phyloP scores from a whole-genome alignment of 2,113 vertebrate genomes.

The Sigmodon hispidus region DNA sequence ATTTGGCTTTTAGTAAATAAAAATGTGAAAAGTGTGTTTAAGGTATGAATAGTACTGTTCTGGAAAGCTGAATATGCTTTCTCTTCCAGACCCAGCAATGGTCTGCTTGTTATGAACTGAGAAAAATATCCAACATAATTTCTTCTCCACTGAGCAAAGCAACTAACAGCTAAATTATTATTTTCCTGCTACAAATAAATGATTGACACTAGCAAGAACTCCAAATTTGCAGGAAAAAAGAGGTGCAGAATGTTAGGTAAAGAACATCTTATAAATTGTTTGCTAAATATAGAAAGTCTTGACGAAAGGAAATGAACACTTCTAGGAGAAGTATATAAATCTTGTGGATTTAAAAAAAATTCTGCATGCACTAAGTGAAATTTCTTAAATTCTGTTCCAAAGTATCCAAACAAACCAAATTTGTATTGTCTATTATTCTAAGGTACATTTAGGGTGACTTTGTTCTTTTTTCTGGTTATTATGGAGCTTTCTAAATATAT shows the following conservation, averaged over 20 bases:
- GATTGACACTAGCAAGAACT: not conserved
- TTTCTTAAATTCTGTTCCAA: not conserved
- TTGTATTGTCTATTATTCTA: not conserved
- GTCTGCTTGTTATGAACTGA: not conserved
- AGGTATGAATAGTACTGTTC: not conserved
- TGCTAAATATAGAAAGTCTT: not conserved
- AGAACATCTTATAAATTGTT: not conserved
- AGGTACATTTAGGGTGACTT: not conserved
- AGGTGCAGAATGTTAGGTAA: not conserved
- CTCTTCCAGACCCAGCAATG: not conserved
- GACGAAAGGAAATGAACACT: not conserved
- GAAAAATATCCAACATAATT: not conserved
- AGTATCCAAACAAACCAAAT: not conserved
- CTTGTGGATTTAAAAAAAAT: not conserved
- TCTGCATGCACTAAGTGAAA: not conserved
- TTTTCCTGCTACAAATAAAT: not conserved
- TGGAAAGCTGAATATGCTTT: not conserved
- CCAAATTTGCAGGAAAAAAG: not conserved
- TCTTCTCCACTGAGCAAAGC: not conserved
- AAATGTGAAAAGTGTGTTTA: not conserved
- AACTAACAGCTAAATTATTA: not conserved
- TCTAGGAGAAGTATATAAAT: not conserved
- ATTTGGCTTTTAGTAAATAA: not conserved
- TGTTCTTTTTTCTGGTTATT: no score
- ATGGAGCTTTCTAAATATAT: not conserved